These are phyloP conservation scores for Scaptodrosophila lebanonensis DNA, from an alignment of 1,140 invertebrate species.

Conservation along the genomic window DNA sequence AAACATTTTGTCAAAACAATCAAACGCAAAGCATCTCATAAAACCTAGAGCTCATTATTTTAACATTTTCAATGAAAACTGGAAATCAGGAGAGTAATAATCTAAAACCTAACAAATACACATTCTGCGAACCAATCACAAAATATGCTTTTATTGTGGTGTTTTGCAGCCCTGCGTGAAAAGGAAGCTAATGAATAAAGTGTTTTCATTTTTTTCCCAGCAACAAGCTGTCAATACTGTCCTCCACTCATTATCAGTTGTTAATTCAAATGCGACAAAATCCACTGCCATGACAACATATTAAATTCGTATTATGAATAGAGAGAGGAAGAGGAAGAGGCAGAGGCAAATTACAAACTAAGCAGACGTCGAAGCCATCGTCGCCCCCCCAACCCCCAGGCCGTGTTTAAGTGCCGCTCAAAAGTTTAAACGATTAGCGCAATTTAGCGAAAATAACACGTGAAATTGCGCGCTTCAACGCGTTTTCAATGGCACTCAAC, in stretches of 20 bases:
- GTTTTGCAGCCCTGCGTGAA: too few species aligned
- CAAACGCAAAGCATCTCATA: too few species aligned
- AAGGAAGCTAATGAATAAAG: too few species aligned
- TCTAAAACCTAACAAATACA: too few species aligned
- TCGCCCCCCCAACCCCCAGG: background rate
- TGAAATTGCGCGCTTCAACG: conserved; percentile 62
- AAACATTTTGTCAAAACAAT: too few species aligned
- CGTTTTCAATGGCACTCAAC: conserved; percentile 61
- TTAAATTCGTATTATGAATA: conserved; percentile 36
- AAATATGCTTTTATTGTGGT: too few species aligned
- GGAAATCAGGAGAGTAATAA: too few species aligned
- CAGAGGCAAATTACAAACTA: conserved; percentile 24
- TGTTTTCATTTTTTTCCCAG: too few species aligned
- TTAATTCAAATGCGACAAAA: conserved; percentile 40
- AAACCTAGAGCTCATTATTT: too few species aligned
- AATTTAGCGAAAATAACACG: conserved; percentile 74
- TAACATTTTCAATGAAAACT: too few species aligned
- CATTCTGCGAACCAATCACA: too few species aligned
- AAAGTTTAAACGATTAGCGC: conserved; percentile 72
- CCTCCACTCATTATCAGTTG: background rate
- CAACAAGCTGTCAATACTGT: conserved; percentile 14
- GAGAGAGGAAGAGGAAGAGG: conserved; percentile 34
- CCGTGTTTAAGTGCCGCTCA: conserved; percentile 18
- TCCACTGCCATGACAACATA: conserved; percentile 55
- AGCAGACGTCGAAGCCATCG: background rate